Evolutionary conservation across 2,113 vertebrate genomes (phyloP), one percentile per base, ranked within the genome.

Genomic region (Oncorhynchus mykiss): DNA sequence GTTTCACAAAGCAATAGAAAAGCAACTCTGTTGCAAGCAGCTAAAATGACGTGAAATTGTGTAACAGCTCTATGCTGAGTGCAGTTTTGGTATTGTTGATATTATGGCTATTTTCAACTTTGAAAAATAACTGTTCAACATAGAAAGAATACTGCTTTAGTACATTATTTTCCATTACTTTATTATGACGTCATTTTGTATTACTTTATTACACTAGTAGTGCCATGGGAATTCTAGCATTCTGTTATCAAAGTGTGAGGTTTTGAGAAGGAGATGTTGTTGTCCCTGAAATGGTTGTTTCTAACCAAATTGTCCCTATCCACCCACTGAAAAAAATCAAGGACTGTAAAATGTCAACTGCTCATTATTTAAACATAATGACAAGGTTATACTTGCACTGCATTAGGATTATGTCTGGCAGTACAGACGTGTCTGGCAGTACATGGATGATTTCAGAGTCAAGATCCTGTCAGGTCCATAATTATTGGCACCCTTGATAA

Each of bases 291-390:
- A 39, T 39, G 39, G 39, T 39, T 39, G 39, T 22, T 64, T 7
- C 22, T 22, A 16, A 11, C 20, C 39, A 64, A 22, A 24, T 64
- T 24, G 20, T 64, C 11, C 60, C 11, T 7, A 24, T 39, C 39
- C 39, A 39, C 39, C 8, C 39, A 39, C 39, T 39, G 39, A 27
- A 27, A 39, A 39, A 39, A 9, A 39, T 39, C 60, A 57, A 75
- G 88, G 85, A 83, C 84, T 74, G 39, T 39, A 9, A 70, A 60
- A 76, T 2, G 54, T 60, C 81, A 69, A 39, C 75, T 75, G 87
- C 65, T 85, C 67, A 49, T 59, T 73, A 39, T 83, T 81, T 78
- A 16, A 22, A 64, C 5, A 64, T 64, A 39, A 9, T 16, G 16
- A 22, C 14, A 54, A 13, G 12, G 49, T 54, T 54, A 54, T 4